Evolutionary conservation across 2,797 vertebrate species (phyloP).

Genomic region (Linurgus olivaceus): DNA sequence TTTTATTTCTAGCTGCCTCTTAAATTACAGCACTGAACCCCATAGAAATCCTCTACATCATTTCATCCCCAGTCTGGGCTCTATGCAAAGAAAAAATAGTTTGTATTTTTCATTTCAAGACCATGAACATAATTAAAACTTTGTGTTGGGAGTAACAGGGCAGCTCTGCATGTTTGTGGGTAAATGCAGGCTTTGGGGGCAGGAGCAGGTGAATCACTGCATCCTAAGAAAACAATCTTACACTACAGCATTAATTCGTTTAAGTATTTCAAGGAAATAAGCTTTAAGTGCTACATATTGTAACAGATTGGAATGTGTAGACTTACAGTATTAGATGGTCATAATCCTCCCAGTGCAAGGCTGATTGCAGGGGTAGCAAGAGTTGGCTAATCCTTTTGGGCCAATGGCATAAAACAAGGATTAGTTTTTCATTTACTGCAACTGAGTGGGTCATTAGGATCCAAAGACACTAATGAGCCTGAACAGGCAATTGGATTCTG

Average conservation of each 20-base stretch:
- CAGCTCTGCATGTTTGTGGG: not conserved
- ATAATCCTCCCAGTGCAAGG: conserved; percentile 50
- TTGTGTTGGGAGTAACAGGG: accelerated
- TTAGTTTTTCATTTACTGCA: conserved; percentile 73
- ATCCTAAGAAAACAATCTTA: conserved; percentile 15
- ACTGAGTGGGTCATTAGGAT: conserved; percentile 69
- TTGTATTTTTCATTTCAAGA: not conserved
- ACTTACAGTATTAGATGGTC: conserved; percentile 61
- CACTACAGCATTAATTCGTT: conserved; percentile 28
- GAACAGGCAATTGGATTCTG: conserved; percentile 65
- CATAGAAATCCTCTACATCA: accelerated
- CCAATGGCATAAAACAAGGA: conserved; percentile 71
- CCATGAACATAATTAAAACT: not conserved
- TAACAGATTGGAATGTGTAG: conserved; percentile 71
- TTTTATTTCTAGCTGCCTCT: not conserved
- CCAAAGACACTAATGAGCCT: conserved; percentile 69
- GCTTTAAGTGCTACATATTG: conserved; percentile 65
- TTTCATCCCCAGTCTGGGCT: not conserved
- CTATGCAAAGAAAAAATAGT: not conserved
- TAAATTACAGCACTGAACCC: not conserved
- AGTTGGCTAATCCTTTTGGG: conserved; percentile 68
- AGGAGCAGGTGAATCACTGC: not conserved
- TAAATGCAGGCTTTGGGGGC: not conserved
- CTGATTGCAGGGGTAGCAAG: conserved; percentile 62
- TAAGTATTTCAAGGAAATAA: conserved; percentile 63